phyloP scores from a whole-genome alignment of 2,888 invertebrate genomes.

The Calliopum simillimum region DNA sequence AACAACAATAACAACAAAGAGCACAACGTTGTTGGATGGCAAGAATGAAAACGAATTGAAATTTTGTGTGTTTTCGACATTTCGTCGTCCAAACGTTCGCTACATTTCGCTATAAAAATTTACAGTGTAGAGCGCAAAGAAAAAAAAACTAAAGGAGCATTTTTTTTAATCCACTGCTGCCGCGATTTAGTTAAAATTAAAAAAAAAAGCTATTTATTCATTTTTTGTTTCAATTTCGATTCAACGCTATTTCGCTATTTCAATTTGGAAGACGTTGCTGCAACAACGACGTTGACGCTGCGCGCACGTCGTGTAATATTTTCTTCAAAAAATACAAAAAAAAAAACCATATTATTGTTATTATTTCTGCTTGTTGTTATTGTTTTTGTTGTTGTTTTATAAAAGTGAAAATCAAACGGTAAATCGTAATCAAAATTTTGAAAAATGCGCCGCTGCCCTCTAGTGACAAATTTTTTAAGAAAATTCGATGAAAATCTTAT shows the following conservation, averaged over 20 bases:
- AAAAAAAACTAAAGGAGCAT: conserved; percentile 22
- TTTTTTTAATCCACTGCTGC: too few relatives aligned
- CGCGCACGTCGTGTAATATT: not conserved
- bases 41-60: conserved; percentile 52
- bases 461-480: too few relatives aligned
- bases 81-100: conserved; percentile 32
- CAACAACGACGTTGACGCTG: conserved; percentile 15
- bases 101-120: conserved; percentile 17
- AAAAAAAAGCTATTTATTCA: not conserved
- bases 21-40: conserved; percentile 45
- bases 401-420: too few relatives aligned
- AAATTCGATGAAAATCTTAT: too few relatives aligned
- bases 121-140: conserved; percentile 23
- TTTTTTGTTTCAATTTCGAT: too few relatives aligned
- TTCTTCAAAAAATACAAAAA: too few relatives aligned
- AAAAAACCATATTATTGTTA: too few relatives aligned
- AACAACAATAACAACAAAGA: conserved; percentile 32
- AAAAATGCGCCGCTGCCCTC: too few relatives aligned
- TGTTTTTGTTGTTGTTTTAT: too few relatives aligned
- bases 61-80: conserved; percentile 48
- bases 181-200: not conserved
- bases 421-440: too few relatives aligned
- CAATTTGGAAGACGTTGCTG: conserved; percentile 14
- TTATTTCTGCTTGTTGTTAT: too few relatives aligned
- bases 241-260: not conserved